Percentiles rank a stretch among this genome's conserved stretches.
phyloP scores from a whole-genome alignment of 2,113 vertebrate genomes.

The Aphyosemion australe region DNA sequence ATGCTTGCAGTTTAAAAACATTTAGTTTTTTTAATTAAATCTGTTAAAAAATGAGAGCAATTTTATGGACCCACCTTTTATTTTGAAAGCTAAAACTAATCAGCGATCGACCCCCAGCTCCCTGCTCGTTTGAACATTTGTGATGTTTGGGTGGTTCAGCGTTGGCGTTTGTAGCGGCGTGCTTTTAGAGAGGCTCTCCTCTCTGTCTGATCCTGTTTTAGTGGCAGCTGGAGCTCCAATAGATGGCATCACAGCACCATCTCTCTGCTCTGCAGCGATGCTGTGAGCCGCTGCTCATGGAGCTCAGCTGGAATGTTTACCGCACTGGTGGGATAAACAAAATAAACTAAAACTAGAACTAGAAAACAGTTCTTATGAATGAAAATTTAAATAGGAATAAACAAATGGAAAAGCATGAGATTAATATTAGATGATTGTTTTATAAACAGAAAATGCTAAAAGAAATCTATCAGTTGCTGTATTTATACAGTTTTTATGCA shows the following conservation, averaged over 20 bases:
- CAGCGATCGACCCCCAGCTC: neutral
- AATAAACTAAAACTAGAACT: constrained; percentile 1
- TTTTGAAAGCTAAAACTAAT: neutral
- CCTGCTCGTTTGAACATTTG: neutral
- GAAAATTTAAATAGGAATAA: too few species aligned
- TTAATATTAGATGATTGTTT: too few species aligned
- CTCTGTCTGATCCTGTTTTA: constrained; percentile 27
- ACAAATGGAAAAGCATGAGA: too few species aligned
- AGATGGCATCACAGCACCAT: constrained; percentile 99
- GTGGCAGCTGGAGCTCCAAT: constrained; percentile 88
- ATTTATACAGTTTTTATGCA: too few species aligned
- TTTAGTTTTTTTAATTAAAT: neutral
- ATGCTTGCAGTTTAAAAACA: too few species aligned
- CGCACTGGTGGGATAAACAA: constrained; percentile 5
- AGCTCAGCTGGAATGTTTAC: constrained; percentile 8
- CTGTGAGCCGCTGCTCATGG: constrained; percentile 15
- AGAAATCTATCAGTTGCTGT: too few species aligned
- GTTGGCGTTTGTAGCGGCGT: neutral
- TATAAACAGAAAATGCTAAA: too few species aligned
- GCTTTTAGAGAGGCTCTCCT: constrained; percentile 16
- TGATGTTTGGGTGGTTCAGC: constrained; percentile 9
- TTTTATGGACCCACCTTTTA: constrained; percentile 30
- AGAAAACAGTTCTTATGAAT: too few species aligned
- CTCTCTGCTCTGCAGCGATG: constrained; percentile 14
- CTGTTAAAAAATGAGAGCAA: neutral